A percentile compares a stretch with the other conserved stretches of the same genome.
Conservation (phyloP, 1,140 invertebrate species). For the Pissodes strobi region DNA sequence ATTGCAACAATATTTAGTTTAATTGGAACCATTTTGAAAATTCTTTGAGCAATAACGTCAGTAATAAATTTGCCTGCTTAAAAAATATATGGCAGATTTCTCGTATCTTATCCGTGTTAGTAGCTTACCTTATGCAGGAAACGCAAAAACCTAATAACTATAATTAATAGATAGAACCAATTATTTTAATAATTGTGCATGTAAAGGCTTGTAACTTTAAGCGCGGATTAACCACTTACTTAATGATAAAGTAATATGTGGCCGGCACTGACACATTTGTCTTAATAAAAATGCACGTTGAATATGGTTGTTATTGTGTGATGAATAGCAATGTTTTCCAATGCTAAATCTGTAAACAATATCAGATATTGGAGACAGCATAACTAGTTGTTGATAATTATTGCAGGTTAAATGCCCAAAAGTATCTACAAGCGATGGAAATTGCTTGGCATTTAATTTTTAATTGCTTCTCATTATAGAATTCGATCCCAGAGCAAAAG, state of each 20-base stretch:
- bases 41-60: not conserved
- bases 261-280: slow-evolving; percentile 16
- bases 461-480: too few species aligned
- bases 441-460: too few species aligned
- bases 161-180: slow-evolving; percentile 21
- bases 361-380: too few species aligned
- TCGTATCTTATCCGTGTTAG: slow-evolving; percentile 17
- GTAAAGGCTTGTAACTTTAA: slow-evolving; percentile 10
- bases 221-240: not conserved
- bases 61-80: slow-evolving; percentile 10
- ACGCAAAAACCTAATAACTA: slow-evolving; percentile 19
- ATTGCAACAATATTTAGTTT: slow-evolving; percentile 13
- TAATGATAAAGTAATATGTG: not conserved
- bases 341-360: too few species aligned
- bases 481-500: too few species aligned
- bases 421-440: too few species aligned
- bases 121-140: slow-evolving; percentile 24
- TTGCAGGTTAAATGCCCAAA: too few species aligned
- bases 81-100: slow-evolving; percentile 11
- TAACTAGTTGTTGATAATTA: too few species aligned
- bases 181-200: slow-evolving; percentile 26
- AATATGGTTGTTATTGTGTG: not conserved
- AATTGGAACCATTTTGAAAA: slow-evolving; percentile 23
- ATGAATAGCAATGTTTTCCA: too few species aligned
- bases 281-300: not conserved